These are phyloP conservation scores for Neolamprologus brichardi DNA, from an alignment of 2,113 vertebrate species.

Conservation along the genomic window DNA sequence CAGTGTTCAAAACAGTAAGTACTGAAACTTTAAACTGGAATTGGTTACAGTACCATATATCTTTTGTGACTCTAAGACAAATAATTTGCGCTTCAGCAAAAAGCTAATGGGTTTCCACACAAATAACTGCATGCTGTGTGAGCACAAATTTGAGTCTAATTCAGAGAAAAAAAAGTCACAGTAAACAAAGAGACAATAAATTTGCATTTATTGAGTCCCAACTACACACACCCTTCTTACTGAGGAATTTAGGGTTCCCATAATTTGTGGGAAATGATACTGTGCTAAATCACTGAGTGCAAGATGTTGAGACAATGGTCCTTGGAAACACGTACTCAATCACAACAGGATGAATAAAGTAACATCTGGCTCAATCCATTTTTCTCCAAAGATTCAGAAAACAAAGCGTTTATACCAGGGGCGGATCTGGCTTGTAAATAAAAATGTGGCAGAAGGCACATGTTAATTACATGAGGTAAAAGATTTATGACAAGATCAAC, in stretches of 20 bases:
- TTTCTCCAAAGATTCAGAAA: neutral
- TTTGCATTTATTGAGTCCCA: slow-evolving; percentile 5
- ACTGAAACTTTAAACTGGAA: neutral
- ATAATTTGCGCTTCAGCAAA: neutral
- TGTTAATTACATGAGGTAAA: slow-evolving; percentile 6
- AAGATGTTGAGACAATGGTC: neutral
- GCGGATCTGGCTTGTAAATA: neutral
- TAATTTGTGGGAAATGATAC: neutral
- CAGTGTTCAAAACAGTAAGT: neutral
- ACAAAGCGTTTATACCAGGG: neutral
- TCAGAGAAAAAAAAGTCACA: neutral
- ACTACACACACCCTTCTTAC: neutral
- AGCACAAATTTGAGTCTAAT: neutral
- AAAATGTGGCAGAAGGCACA: neutral
- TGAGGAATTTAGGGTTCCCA: neutral
- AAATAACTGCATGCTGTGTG: neutral
- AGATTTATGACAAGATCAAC: slow-evolving; percentile 10
- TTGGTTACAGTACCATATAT: neutral
- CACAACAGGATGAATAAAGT: neutral
- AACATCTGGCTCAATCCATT: slow-evolving; percentile 32
- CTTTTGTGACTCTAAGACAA: neutral
- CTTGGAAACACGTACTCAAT: neutral
- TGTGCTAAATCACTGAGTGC: neutral
- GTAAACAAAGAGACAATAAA: neutral
- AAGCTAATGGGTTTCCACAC: neutral